Conservation (phyloP, 2,113 vertebrate genomes). For the Cheirogaleus medius region DNA sequence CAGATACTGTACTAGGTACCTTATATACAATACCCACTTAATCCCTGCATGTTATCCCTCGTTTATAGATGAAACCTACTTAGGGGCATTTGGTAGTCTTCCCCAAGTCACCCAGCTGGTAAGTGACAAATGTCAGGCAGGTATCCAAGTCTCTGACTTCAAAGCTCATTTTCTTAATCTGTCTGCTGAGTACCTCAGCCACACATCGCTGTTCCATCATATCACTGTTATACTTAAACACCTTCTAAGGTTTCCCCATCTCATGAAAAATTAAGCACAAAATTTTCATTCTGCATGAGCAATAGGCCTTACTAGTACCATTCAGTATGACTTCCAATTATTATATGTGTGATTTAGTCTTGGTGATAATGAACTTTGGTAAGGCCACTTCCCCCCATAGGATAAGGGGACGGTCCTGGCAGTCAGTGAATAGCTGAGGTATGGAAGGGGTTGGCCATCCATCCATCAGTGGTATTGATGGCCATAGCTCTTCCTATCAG, state of each 20-base stretch:
- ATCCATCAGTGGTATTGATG: neutral
- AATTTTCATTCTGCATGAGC: neutral
- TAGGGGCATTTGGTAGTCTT: neutral
- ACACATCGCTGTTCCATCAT: neutral
- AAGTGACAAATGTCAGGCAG: neutral
- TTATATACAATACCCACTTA: neutral
- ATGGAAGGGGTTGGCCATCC: neutral
- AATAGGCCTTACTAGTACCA: neutral
- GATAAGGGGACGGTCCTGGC: neutral
- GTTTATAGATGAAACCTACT: conserved; percentile 12
- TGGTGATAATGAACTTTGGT: neutral
- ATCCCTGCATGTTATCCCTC: neutral
- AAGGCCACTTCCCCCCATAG: neutral
- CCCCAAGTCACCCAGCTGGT: neutral
- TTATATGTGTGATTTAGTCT: neutral
- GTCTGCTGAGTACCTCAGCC: neutral
- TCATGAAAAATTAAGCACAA: neutral
- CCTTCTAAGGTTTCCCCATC: neutral
- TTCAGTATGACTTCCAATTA: neutral
- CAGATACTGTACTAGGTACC: neutral
- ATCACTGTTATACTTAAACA: neutral
- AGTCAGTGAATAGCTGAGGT: neutral
- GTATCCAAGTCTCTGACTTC: neutral
- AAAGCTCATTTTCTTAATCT: neutral
- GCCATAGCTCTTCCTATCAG: neutral